Percentiles rank a stretch among this genome's conserved stretches.
Conservation (phyloP, 2,888 invertebrate species). For the Eumacrocentrus americanus region DNA sequence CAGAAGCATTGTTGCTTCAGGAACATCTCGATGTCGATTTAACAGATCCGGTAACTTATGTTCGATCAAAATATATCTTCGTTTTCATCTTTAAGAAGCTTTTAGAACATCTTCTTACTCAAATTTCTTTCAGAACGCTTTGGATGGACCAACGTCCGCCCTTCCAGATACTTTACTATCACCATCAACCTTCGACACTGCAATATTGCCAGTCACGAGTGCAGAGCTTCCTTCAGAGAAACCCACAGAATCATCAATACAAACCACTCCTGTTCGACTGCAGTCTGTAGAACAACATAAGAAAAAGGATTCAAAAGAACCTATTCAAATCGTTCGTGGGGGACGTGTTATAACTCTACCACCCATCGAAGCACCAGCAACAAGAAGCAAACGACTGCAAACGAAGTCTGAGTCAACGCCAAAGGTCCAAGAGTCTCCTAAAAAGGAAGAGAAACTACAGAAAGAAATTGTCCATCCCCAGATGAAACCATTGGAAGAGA, state of each 20-base stretch:
- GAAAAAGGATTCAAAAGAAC: constrained; percentile 63
- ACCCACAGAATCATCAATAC: constrained; percentile 23
- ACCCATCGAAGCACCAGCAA: constrained; percentile 83
- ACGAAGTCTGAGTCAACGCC: constrained; percentile 42
- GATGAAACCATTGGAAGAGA: constrained; percentile 27
- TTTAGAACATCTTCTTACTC: no score
- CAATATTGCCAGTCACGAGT: constrained; percentile 17
- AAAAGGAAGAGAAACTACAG: constrained; percentile 38
- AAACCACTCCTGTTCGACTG: constrained; percentile 23
- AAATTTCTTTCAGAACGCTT: constrained; percentile 40
- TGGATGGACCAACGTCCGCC: constrained; percentile 41
- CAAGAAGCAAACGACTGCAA: constrained; percentile 72
- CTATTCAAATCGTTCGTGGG: constrained; percentile 77
- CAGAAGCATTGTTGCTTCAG: constrained; percentile 56
- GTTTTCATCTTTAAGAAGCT: not conserved
- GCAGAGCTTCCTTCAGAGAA: constrained; percentile 15
- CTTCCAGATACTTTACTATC: constrained; percentile 42
- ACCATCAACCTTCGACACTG: constrained; percentile 29
- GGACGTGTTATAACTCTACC: constrained; percentile 80
- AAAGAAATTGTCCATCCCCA: constrained; percentile 12
- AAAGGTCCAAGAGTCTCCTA: constrained; percentile 33
- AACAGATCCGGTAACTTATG: constrained; percentile 45
- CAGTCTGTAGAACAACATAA: constrained; percentile 52
- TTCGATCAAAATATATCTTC: not conserved
- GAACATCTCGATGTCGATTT: constrained; percentile 56